Base-by-base conservation (phyloP, 1,140 invertebrate genomes). In the Zaprionus africanus region DNA sequence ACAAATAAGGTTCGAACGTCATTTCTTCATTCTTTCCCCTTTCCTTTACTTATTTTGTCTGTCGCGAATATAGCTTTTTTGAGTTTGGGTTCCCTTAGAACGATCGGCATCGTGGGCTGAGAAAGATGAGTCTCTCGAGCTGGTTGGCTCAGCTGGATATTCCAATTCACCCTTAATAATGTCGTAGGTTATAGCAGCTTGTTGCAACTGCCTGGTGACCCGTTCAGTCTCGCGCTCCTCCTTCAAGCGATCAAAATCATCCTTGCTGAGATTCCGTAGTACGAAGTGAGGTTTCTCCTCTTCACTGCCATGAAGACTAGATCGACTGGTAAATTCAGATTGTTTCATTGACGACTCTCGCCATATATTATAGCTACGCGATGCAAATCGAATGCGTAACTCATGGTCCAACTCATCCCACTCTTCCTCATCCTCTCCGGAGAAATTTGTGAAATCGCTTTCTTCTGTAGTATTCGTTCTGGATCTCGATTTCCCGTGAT, bases 211-310 rank as follows among this genome's bases (percentile, higher is more conserved):
- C 1, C 88, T 68, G 7, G 61, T 31, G 2, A 78, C 46, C 0
- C 88, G 83, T 60, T 87, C 76, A 3, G 63, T 66, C 11, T 91
- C 76, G 3, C 88, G 79, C 54, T 82, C 72, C 2, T 67, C 69
- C 2, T 49, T 74, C 17, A 91, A 31, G 0, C 71, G 79, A 26
- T 84, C 83, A 5, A 91, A 91, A 22, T 91, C 88, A 49, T 91
- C 88, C 9, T 76, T 78, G 31, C 31, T 34, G 31, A 34, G 31
- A 34, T 34, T 34, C 59, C 56, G n/a, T 17, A n/a, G 11, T 4
- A 2, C 1, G 17, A 2, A 4, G 2, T 0, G 6, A 17, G 2
- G 17, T n/a, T 5, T 1, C 19, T 80, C 58, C 0, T 75, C 77
- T 9, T 66, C 54, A 1, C 17, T 17, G 0, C 31, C 31, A 34